These are phyloP conservation scores for Sericinus montela DNA, from an alignment of 2,888 invertebrate genomes.

Conservation along the genomic window DNA sequence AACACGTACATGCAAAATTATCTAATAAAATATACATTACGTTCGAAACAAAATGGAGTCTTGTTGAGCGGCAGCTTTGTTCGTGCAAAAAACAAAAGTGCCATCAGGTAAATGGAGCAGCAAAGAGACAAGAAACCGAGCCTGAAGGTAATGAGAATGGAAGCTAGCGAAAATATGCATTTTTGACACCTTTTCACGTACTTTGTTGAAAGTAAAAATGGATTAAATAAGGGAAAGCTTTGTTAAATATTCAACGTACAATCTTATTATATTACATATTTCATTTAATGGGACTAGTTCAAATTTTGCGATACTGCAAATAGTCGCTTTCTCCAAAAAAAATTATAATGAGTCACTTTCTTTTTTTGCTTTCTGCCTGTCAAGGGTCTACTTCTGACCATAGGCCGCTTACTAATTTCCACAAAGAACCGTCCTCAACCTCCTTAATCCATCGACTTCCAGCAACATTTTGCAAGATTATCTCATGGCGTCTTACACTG, in stretches of 20 bases:
- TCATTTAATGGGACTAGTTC: neutral
- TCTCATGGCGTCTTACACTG: too few relatives aligned
- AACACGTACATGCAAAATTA: too few relatives aligned
- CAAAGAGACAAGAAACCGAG: constrained; percentile 24
- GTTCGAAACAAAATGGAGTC: neutral
- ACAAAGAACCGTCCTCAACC: too few relatives aligned
- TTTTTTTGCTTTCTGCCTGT: too few relatives aligned
- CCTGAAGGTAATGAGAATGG: constrained; percentile 24
- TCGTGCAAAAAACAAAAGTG: constrained; percentile 29
- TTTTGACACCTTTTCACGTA: constrained; percentile 9
- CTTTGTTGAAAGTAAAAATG: neutral
- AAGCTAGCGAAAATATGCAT: constrained; percentile 4
- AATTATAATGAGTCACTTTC: too few relatives aligned
- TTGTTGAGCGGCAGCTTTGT: neutral
- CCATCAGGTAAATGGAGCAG: constrained; percentile 47
- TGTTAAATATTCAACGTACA: neutral
- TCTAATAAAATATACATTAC: too few relatives aligned
- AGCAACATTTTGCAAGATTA: too few relatives aligned
- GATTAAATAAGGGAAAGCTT: neutral
- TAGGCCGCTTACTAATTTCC: too few relatives aligned
- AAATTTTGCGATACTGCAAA: neutral
- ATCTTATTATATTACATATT: neutral
- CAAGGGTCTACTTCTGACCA: too few relatives aligned
- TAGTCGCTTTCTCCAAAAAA: too few relatives aligned
- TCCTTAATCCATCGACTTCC: too few relatives aligned